Conservation (phyloP, 2,888 invertebrate species). For the Trissoscelio sp. region DNA sequence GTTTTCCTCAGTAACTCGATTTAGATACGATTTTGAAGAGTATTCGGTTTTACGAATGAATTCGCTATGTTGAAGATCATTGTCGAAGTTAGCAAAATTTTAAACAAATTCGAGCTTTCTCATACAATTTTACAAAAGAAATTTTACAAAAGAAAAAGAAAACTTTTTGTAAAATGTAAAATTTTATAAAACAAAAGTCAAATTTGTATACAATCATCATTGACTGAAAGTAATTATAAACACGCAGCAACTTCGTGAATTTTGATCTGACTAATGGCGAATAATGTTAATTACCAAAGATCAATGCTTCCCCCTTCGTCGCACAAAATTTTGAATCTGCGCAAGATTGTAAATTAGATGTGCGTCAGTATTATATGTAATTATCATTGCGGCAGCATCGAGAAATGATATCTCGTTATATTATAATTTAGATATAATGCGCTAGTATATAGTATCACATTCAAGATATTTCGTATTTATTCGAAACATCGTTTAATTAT, state of each 20-base stretch:
- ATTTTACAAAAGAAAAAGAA: too few species aligned
- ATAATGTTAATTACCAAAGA: slow-evolving; percentile 56
- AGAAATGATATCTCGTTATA: slow-evolving; percentile 6
- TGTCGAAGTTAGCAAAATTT: slow-evolving; percentile 13
- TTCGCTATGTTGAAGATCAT: slow-evolving; percentile 28
- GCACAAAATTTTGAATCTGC: slow-evolving; percentile 12
- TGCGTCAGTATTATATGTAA: slow-evolving; percentile 46
- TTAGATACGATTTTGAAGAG: slow-evolving; percentile 39
- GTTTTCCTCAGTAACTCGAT: too few species aligned
- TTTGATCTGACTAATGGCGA: slow-evolving; percentile 39
- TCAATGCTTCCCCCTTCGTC: slow-evolving; percentile 51
- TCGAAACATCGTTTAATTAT: too few species aligned
- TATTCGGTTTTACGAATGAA: slow-evolving; percentile 21
- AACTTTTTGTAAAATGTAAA: too few species aligned
- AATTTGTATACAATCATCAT: slow-evolving; percentile 6
- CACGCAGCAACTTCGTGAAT: slow-evolving; percentile 14
- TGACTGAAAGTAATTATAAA: slow-evolving; percentile 22
- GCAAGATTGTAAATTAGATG: slow-evolving; percentile 10
- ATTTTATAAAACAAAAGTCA: slow-evolving; percentile 6
- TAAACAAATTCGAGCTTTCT: not conserved
- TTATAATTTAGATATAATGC: not conserved
- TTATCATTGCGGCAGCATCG: slow-evolving; percentile 15
- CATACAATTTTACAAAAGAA: slow-evolving; percentile 24
- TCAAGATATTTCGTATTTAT: not conserved
- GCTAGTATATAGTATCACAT: not conserved